phyloP scores from a whole-genome alignment of 2,797 vertebrate genomes.

The Adelosebastes latens region DNA sequence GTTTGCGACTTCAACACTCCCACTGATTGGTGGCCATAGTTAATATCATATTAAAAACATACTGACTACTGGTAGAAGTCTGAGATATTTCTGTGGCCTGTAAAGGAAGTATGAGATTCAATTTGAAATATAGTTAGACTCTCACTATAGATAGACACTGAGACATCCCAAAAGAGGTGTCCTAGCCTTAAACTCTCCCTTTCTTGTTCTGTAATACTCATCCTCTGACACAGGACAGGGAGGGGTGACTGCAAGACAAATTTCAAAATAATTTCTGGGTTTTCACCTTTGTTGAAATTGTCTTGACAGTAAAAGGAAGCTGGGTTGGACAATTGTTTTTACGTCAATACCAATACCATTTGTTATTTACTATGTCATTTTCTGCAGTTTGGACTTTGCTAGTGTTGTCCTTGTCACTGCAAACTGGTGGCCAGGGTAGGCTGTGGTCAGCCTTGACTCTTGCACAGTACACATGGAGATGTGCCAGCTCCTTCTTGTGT shows the following conservation, averaged over 20 bases:
- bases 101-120: background rate
- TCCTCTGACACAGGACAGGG: background rate
- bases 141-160: constrained; percentile 16
- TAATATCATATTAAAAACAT: background rate
- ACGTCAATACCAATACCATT: background rate
- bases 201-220: background rate
- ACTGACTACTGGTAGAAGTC: background rate
- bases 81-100: background rate
- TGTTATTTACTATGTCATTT: background rate
- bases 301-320: background rate
- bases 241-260: background rate
- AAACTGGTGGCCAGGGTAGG: background rate
- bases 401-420: background rate
- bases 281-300: background rate
- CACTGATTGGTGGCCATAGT: background rate
- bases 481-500: background rate
- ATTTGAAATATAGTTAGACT: background rate
- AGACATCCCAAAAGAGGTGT: constrained; percentile 36
- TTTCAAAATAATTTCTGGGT: background rate
- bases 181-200: constrained; percentile 3
- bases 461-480: background rate
- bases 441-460: background rate
- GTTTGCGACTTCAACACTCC: background rate
- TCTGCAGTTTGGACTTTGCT: background rate
- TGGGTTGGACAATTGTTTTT: background rate